Conservation (phyloP, 2,797 vertebrate species). For the Platalea minor region DNA sequence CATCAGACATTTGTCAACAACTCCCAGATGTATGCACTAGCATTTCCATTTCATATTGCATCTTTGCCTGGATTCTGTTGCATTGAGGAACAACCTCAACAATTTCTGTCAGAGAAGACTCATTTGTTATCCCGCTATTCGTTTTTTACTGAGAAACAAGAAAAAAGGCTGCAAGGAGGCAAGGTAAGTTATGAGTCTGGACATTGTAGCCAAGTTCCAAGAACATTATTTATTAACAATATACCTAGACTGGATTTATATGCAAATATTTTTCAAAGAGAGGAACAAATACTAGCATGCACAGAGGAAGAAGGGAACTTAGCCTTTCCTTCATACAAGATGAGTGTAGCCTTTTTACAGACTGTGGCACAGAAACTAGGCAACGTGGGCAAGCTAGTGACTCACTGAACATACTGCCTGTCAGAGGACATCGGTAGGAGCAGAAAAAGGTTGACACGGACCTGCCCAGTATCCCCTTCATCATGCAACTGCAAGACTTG, state of each 20-base stretch:
- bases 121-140: neutral
- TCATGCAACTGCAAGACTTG: neutral
- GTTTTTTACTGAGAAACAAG: neutral
- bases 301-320: neutral
- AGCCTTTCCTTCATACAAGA: neutral
- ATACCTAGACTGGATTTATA: neutral
- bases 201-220: neutral
- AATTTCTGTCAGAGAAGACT: neutral
- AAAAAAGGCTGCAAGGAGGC: neutral
- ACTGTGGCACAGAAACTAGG: neutral
- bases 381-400: neutral
- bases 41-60: neutral
- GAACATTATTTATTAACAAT: neutral
- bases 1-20: neutral
- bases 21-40: neutral
- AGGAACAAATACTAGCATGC: neutral
- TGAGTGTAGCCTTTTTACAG: fast-evolving
- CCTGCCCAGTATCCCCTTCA: neutral
- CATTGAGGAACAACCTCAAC: neutral
- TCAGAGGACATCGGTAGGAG: neutral
- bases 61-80: neutral
- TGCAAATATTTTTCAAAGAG: neutral
- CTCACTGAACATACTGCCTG: neutral
- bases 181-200: neutral
- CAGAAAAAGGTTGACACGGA: neutral